These are phyloP conservation scores for Allobates femoralis DNA, from an alignment of 2,797 vertebrate species.

Conservation along the genomic window DNA sequence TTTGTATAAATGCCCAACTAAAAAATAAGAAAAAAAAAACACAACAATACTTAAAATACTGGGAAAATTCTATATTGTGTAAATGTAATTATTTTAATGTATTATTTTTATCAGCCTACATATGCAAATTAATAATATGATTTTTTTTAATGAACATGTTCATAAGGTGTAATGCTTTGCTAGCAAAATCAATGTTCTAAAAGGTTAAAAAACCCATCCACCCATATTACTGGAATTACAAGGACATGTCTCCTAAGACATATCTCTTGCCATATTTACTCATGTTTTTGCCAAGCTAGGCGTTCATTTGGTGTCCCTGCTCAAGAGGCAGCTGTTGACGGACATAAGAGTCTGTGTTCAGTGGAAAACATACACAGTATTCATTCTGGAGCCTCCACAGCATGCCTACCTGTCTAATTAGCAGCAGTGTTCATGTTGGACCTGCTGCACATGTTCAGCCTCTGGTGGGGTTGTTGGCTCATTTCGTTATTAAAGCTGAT, in stretches of 20 bases:
- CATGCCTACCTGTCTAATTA: constrained; percentile 64
- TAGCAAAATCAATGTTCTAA: constrained; percentile 31
- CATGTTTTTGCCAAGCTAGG: constrained; percentile 60
- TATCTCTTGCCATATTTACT: constrained; percentile 60
- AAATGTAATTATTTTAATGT: background rate
- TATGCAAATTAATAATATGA: background rate
- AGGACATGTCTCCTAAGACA: constrained; percentile 49
- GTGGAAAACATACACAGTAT: constrained; percentile 52
- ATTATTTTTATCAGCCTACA: background rate
- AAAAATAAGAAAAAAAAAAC: background rate
- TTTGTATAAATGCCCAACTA: background rate
- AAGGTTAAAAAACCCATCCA: constrained; percentile 56
- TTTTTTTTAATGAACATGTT: background rate
- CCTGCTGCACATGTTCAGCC: constrained; percentile 63
- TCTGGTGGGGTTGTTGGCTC: constrained; percentile 56
- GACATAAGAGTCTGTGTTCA: constrained; percentile 58
- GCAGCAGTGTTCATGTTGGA: constrained; percentile 56
- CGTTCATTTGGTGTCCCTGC: constrained; percentile 47
- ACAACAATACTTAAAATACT: background rate
- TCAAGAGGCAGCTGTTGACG: constrained; percentile 55
- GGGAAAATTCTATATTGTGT: background rate
- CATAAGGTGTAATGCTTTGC: background rate
- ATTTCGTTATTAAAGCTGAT: constrained; percentile 60
- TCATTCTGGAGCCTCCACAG: constrained; percentile 56
- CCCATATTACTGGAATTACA: constrained; percentile 54